These are phyloP conservation scores for Nothobranchius furzeri DNA, from an alignment of 2,113 vertebrate species.

Conservation along the genomic window DNA sequence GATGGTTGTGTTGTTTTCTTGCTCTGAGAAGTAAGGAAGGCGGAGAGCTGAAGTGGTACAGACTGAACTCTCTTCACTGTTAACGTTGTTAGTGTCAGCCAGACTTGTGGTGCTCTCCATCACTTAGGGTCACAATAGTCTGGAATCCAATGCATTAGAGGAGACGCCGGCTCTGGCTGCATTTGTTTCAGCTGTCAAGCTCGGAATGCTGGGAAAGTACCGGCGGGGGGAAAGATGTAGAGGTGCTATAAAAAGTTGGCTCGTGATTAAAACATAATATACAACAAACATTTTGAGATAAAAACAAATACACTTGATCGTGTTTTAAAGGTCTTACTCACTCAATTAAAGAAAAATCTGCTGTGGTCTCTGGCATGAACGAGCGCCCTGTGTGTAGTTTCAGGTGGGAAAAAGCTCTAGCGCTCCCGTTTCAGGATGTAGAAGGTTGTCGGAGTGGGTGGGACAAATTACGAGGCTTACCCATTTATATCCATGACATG, in stretches of 20 bases:
- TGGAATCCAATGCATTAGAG: conserved; percentile 67
- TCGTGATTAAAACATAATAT: background rate
- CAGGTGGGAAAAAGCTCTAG: no score
- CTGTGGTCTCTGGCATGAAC: no score
- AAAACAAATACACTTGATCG: no score
- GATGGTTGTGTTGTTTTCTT: conserved; percentile 50
- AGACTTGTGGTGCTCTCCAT: conserved; percentile 69
- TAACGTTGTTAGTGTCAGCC: conserved; percentile 79
- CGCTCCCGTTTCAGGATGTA: no score
- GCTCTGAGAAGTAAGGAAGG: conserved; percentile 49
- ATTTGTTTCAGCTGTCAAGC: conserved; percentile 55
- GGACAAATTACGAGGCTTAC: no score
- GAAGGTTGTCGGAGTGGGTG: no score
- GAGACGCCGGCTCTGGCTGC: conserved; percentile 23
- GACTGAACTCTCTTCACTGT: conserved; percentile 59
- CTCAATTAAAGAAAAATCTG: no score
- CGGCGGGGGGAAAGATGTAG: background rate
- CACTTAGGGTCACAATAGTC: conserved; percentile 74
- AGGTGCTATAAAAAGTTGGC: background rate
- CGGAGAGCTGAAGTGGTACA: conserved; percentile 36
- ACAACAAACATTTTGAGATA: no score
- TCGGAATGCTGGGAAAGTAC: background rate
- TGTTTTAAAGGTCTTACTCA: no score
- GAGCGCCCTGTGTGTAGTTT: no score
- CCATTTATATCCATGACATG: no score